A percentile compares a stretch with the other conserved stretches of the same genome.
These are phyloP conservation scores for Drosophila seguyi DNA, from an alignment of 1,140 invertebrate species.

Conservation along the genomic window DNA sequence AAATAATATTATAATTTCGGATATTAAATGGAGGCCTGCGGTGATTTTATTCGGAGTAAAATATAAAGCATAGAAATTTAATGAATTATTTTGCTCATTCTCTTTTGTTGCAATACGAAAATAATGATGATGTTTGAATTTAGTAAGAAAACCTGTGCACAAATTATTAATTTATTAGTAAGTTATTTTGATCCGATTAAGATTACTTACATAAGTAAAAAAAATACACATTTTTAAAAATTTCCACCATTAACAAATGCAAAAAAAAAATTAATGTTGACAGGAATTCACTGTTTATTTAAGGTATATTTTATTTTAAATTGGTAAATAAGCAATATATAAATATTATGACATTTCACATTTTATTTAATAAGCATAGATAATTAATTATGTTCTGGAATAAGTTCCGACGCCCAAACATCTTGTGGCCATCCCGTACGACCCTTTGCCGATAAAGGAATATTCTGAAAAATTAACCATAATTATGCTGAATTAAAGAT, in stretches of 20 bases:
- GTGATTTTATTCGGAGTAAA: too few relatives aligned
- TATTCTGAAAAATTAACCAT: constrained; percentile 72
- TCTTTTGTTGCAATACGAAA: too few relatives aligned
- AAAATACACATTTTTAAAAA: too few relatives aligned
- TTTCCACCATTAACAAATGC: neutral
- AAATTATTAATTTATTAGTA: too few relatives aligned
- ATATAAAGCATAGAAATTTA: too few relatives aligned
- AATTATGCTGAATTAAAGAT: neutral
- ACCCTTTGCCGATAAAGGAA: constrained; percentile 87
- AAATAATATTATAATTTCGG: too few relatives aligned
- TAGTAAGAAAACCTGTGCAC: too few relatives aligned
- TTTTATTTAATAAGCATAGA: neutral
- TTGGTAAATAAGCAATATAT: neutral
- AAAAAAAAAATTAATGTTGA: neutral
- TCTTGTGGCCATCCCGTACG: constrained; percentile 97
- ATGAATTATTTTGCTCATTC: too few relatives aligned
- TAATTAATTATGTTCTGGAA: constrained; percentile 87
- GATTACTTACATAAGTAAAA: too few relatives aligned
- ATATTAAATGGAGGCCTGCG: too few relatives aligned
- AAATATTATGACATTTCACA: neutral
- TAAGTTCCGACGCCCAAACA: constrained; percentile 94
- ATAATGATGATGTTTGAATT: too few relatives aligned
- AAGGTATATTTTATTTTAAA: constrained; percentile 1
- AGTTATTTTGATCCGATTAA: too few relatives aligned
- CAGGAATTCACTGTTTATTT: neutral